phyloP scores from a whole-genome alignment of 2,797 vertebrate species.

The Ceryle rudis region DNA sequence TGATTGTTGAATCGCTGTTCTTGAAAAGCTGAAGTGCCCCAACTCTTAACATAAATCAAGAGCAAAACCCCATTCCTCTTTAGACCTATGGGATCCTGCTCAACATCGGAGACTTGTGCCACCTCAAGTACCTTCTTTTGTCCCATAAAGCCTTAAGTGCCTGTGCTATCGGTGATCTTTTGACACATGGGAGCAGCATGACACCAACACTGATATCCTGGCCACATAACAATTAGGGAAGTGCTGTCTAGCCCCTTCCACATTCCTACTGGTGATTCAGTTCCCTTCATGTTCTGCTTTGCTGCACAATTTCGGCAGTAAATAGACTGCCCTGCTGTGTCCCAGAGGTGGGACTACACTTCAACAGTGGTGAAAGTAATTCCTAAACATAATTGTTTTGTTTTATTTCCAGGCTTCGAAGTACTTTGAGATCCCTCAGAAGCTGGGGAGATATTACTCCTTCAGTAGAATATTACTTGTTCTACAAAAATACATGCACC shows the following conservation, averaged over 20 bases:
- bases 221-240: not conserved
- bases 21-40: not conserved
- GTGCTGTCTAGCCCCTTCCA: not conserved
- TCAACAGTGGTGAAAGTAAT: not conserved
- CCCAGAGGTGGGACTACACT: not conserved
- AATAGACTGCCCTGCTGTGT: not conserved
- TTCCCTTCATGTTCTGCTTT: not conserved
- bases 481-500: not conserved
- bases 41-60: not conserved
- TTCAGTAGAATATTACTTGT: not conserved
- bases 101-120: not conserved
- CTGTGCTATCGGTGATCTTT: not conserved
- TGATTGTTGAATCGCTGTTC: not conserved
- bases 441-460: not conserved
- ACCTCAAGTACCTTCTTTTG: not conserved
- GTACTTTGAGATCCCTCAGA: not conserved
- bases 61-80: not conserved
- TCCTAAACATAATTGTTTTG: not conserved
- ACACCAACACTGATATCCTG: not conserved
- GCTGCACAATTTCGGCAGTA: not conserved
- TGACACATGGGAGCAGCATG: not conserved
- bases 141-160: not conserved
- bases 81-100: not conserved
- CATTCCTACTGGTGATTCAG: constrained; percentile 42
- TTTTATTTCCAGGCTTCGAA: constrained; percentile 30